These are phyloP conservation scores for Argopecten irradians DNA, from an alignment of 1,140 invertebrate species.

Conservation along the genomic window DNA sequence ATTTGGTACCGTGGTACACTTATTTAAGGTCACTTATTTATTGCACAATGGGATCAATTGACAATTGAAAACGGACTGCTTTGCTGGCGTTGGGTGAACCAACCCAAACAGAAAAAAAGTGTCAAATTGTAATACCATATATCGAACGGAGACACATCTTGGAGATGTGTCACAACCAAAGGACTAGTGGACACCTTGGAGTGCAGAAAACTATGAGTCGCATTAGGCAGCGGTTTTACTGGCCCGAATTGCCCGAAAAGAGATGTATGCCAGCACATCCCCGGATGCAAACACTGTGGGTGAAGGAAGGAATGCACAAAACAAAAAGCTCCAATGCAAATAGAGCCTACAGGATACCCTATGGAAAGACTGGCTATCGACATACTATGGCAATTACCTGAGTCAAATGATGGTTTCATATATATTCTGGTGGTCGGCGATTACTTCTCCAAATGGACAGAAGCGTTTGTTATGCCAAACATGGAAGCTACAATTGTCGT, in stretches of 20 bases:
- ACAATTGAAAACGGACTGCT: not conserved
- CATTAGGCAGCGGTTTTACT: constrained; percentile 37
- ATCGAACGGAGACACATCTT: not conserved
- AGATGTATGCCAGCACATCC: constrained; percentile 19
- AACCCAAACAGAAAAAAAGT: not conserved
- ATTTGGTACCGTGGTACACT: too few species aligned
- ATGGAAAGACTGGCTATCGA: too few species aligned
- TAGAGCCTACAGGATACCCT: too few species aligned
- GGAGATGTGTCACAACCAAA: not conserved
- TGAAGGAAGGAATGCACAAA: too few species aligned
- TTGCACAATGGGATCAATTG: constrained; percentile 19
- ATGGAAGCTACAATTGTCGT: too few species aligned
- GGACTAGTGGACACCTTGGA: constrained; percentile 33
- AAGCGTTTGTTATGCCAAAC: too few species aligned
- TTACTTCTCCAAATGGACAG: too few species aligned
- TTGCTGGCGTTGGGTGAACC: not conserved
- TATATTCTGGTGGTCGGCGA: too few species aligned
- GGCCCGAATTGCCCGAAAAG: constrained; percentile 25
- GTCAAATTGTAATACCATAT: not conserved
- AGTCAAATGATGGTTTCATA: too few species aligned
- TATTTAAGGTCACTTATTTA: too few species aligned
- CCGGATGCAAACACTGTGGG: not conserved
- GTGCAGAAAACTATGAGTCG: constrained; percentile 27
- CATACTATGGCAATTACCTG: too few species aligned
- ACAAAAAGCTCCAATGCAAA: too few species aligned